phyloP scores from a whole-genome alignment of 2,888 invertebrate species.

The Tiliacea citrago region DNA sequence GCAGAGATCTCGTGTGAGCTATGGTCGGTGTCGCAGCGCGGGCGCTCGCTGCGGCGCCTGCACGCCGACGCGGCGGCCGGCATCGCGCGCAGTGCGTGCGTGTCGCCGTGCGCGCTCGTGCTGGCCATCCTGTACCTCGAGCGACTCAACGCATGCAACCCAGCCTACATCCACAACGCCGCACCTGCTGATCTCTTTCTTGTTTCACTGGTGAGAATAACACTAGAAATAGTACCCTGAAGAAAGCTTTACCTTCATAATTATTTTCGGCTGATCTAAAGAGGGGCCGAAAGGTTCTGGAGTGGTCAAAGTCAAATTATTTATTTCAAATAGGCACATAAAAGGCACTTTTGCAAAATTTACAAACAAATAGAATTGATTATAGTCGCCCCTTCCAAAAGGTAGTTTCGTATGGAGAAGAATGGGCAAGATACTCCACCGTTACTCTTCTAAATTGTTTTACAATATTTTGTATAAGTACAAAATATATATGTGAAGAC shows the following conservation, averaged over 20 bases:
- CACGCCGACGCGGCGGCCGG: slow-evolving; percentile 94
- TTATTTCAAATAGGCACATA: too few relatives aligned
- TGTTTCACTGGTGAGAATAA: slow-evolving; percentile 95
- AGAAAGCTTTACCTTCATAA: background rate
- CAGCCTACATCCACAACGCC: slow-evolving; percentile 95
- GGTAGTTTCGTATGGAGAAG: too few relatives aligned
- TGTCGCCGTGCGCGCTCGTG: slow-evolving; percentile 98
- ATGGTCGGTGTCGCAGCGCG: slow-evolving; percentile 95
- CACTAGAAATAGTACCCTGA: background rate
- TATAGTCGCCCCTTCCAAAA: too few relatives aligned
- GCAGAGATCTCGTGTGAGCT: slow-evolving; percentile 96
- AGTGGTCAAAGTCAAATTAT: too few relatives aligned
- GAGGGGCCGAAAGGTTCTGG: too few relatives aligned
- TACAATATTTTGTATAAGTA: too few relatives aligned
- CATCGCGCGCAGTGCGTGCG: slow-evolving; percentile 94
- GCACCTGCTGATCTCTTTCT: slow-evolving; percentile 98
- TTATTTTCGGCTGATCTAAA: background rate
- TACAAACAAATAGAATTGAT: too few relatives aligned
- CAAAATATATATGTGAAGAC: too few relatives aligned
- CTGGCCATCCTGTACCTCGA: slow-evolving; percentile 98
- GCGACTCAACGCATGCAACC: slow-evolving; percentile 95
- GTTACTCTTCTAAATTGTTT: too few relatives aligned
- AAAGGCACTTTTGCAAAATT: too few relatives aligned
- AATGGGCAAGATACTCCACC: too few relatives aligned
- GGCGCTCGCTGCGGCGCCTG: slow-evolving; percentile 94